These are phyloP conservation scores for Ranitomeya variabilis DNA, from an alignment of 2,113 vertebrate genomes.

Conservation along the genomic window DNA sequence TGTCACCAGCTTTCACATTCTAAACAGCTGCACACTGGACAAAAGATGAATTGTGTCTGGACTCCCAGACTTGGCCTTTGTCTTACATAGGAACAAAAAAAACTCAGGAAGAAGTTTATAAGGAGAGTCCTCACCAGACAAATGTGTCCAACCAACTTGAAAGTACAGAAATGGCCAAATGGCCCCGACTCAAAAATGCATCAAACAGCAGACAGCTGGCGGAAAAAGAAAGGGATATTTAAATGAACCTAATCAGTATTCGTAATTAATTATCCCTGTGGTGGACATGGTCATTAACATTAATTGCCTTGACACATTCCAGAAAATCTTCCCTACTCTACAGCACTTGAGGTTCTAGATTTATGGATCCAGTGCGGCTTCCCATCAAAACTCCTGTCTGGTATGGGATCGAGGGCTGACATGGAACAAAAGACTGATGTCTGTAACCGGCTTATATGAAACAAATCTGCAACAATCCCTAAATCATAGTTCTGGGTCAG, in stretches of 20 bases:
- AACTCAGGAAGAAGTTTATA: slow-evolving; percentile 10
- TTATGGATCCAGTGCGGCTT: background rate
- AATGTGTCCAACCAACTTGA: slow-evolving; percentile 14
- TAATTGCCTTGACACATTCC: slow-evolving; percentile 39
- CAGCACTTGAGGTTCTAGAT: background rate
- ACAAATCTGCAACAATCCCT: background rate
- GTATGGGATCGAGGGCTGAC: background rate
- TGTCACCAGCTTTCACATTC: slow-evolving; percentile 30
- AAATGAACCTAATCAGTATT: slow-evolving; percentile 5
- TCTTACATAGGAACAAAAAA: background rate
- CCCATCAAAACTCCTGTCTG: background rate
- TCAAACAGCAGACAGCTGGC: slow-evolving; percentile 37
- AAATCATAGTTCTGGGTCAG: background rate
- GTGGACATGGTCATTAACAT: slow-evolving; percentile 24
- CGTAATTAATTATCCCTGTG: slow-evolving; percentile 35
- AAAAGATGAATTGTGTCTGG: slow-evolving; percentile 45
- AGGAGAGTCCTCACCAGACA: background rate
- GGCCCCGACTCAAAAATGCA: slow-evolving; percentile 23
- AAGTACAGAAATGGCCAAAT: slow-evolving; percentile 38
- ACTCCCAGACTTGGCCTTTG: background rate
- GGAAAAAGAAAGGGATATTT: background rate
- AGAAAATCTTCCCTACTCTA: background rate
- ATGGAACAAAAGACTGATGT: background rate
- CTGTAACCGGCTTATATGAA: background rate
- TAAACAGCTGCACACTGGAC: slow-evolving; percentile 50